Evolutionary conservation across 2,113 vertebrate species (phyloP), one percentile per base, ranked within the genome.

Genomic region (Poecile atricapillus): DNA sequence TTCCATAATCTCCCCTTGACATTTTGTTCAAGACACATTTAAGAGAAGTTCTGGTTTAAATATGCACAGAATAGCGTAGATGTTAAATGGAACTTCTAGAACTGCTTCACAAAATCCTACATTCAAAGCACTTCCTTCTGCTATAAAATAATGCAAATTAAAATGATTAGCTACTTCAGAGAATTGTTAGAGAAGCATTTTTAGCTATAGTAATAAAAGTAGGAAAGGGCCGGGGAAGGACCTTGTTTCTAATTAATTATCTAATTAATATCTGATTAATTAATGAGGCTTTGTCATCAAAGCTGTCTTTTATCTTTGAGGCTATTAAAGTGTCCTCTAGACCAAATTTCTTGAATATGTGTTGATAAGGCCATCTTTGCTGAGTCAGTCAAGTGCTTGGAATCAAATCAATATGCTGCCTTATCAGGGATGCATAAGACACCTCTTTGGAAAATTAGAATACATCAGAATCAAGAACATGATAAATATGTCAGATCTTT

Each of bases 191-290:
- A 88, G 59, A 90, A 90, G 55, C 59, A 87, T 81, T 93, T 93
- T 94, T 93, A 92, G 52, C 50, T 94, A 47, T 63, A 86, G 73
- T 87, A 81, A 83, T 90, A 90, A 86, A 93, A 90, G 68, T 55
- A 58, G 75, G 69, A 93, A 93, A 95, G 37, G 43, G 43, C 21
- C 49, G 81, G 79, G 63, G 53, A 86, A 94, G 27, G 68, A 31
- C 56, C 52, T 87, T 92, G 55, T 87, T 89, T 94, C 90, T 92
- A 89, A 92, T 90, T 94, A 94, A 92, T 94, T 88, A 83, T 80
- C 59, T 94, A 90, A 93, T 96, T 97, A 92, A 90, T 95, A 94
- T 86, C 76, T 80, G 69, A 89, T 95, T 97, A 92, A 88, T 93
- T 92, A 95, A 96, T 91, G 87, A 95, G 44, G 12, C 52, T 90